These are phyloP conservation scores for Spicauda simplicius DNA, from an alignment of 2,888 invertebrate species.

Conservation along the genomic window DNA sequence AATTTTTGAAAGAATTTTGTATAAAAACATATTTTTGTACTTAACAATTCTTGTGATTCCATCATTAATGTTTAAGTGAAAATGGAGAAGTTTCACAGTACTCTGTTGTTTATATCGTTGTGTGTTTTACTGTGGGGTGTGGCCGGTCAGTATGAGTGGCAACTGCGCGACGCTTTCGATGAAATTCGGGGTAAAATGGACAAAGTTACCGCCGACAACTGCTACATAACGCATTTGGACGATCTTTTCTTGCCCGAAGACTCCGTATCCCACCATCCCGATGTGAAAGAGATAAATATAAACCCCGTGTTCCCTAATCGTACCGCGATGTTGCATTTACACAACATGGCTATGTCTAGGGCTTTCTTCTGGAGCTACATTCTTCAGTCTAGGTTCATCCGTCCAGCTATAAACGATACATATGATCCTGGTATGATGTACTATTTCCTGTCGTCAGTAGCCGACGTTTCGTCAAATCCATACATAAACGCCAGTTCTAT, in stretches of 20 bases:
- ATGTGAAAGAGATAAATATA: slow-evolving; percentile 96
- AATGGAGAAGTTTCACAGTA: slow-evolving; percentile 68
- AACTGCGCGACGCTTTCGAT: slow-evolving; percentile 94
- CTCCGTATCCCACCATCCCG: slow-evolving; percentile 95
- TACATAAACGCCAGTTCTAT: slow-evolving; percentile 96
- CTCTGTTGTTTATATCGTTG: slow-evolving; percentile 66
- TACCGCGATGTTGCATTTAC: slow-evolving; percentile 95
- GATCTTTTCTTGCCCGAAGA: slow-evolving; percentile 94
- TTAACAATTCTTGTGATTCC: slow-evolving; percentile 29
- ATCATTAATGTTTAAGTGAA: slow-evolving; percentile 45
- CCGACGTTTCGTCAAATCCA: slow-evolving; percentile 97
- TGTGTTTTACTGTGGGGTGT: slow-evolving; percentile 85
- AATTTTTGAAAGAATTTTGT: slow-evolving; percentile 12
- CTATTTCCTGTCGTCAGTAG: slow-evolving; percentile 96
- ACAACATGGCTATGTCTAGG: slow-evolving; percentile 98
- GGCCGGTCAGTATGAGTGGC: slow-evolving; percentile 96
- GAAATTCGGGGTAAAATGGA: slow-evolving; percentile 93
- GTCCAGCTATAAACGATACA: slow-evolving; percentile 95
- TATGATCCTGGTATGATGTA: slow-evolving; percentile 99
- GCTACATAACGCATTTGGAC: slow-evolving; percentile 93
- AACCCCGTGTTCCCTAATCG: slow-evolving; percentile 98
- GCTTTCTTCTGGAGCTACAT: slow-evolving; percentile 99
- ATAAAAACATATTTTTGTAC: slow-evolving; percentile 5
- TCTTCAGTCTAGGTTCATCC: slow-evolving; percentile 94
- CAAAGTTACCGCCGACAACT: slow-evolving; percentile 94